Conservation (phyloP, 2,888 invertebrate genomes). For the Trachelus troglodyta region DNA sequence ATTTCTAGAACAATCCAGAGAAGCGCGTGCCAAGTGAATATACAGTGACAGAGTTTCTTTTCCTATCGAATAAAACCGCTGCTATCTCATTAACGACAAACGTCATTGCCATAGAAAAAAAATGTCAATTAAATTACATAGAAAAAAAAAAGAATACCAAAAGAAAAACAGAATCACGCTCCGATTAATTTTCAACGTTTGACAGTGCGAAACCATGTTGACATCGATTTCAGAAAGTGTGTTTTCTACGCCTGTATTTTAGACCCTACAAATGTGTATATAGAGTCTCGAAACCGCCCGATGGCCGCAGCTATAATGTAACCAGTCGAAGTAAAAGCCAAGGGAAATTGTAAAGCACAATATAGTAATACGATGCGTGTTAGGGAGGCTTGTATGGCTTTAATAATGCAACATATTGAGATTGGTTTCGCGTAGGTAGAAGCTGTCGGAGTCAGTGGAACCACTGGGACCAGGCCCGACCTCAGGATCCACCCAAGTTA, state of each 20-base stretch:
- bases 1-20: background rate
- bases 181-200: background rate
- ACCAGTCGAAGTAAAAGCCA: background rate
- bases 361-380: slow-evolving; percentile 43
- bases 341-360: slow-evolving; percentile 51
- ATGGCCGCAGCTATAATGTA: background rate
- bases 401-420: slow-evolving; percentile 61
- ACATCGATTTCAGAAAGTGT: background rate
- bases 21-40: background rate
- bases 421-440: slow-evolving; percentile 50
- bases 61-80: background rate
- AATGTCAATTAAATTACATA: background rate
- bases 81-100: background rate
- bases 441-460: slow-evolving; percentile 21
- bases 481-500: slow-evolving; percentile 50
- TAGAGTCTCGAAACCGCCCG: background rate
- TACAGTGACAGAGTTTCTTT: background rate
- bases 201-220: background rate
- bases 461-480: slow-evolving; percentile 52
- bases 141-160: background rate
- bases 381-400: slow-evolving; percentile 45
- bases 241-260: background rate
- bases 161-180: background rate
- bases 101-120: background rate
- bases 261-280: background rate